Evolutionary conservation across 2,113 vertebrate genomes (phyloP).

Genomic region (Sprattus sprattus): DNA sequence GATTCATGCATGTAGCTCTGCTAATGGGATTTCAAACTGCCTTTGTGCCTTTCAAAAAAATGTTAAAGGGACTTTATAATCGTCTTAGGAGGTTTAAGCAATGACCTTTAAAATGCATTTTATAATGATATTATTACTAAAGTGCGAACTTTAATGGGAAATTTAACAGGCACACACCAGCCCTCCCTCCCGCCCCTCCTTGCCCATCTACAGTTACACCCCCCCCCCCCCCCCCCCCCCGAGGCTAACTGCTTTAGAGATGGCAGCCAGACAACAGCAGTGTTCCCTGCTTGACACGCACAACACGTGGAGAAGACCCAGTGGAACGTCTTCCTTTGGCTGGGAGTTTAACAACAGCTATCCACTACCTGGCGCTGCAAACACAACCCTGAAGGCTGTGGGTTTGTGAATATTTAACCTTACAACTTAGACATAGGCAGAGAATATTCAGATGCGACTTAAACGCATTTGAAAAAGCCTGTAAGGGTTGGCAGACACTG

Average conservation of each 20-base stretch:
- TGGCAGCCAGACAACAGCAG: neutral
- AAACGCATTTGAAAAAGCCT: neutral
- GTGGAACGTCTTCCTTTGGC: neutral
- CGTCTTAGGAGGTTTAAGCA: slow-evolving; percentile 67
- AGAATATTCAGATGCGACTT: neutral
- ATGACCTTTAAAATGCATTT: slow-evolving; percentile 68
- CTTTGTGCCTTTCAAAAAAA: slow-evolving; percentile 56
- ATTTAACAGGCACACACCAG: slow-evolving; percentile 27
- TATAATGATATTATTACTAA: slow-evolving; percentile 64
- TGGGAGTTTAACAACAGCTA: neutral
- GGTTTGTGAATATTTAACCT: neutral
- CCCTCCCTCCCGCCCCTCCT: neutral
- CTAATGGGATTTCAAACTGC: slow-evolving; percentile 62
- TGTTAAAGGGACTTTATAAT: slow-evolving; percentile 80
- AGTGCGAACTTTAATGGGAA: slow-evolving; percentile 35
- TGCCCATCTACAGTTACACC: neutral
- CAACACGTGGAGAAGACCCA: neutral
- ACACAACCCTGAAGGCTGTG: neutral
- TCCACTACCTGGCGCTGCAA: neutral
- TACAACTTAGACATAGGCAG: neutral
- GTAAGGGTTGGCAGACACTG: neutral
- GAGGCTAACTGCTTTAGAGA: neutral
- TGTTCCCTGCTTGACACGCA: neutral
- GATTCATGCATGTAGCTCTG: slow-evolving; percentile 69
- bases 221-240: neutral